A percentile compares a stretch with the other conserved stretches of the same genome.
phyloP scores from a whole-genome alignment of 2,888 invertebrate species.

The Tolmerus cingulatus region DNA sequence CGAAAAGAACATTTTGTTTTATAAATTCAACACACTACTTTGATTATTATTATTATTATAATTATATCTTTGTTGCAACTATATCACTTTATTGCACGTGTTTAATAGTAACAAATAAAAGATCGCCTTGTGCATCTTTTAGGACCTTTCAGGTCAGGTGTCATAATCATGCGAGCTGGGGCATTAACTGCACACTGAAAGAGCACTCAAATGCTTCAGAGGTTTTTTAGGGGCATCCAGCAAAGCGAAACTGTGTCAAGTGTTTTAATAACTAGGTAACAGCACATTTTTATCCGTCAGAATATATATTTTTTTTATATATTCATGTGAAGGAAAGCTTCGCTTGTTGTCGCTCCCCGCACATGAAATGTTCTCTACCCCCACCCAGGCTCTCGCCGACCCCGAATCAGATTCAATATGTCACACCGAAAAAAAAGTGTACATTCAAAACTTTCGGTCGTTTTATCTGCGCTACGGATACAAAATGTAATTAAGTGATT shows the following conservation, averaged over 20 bases:
- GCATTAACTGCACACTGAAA: neutral
- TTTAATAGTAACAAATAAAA: neutral
- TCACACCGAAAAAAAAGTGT: constrained; percentile 4
- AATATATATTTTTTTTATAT: neutral
- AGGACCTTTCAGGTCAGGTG: neutral
- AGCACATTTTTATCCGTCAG: constrained; percentile 18
- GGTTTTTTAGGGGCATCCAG: neutral
- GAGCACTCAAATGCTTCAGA: neutral
- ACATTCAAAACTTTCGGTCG: neutral
- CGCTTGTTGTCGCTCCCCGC: neutral
- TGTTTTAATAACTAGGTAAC: constrained; percentile 42
- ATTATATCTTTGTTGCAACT: neutral
- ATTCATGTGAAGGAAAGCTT: constrained; percentile 7
- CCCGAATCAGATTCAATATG: neutral
- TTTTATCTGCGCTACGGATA: neutral
- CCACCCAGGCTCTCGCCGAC: neutral
- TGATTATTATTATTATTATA: neutral
- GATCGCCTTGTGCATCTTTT: neutral
- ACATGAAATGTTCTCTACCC: neutral
- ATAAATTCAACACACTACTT: neutral
- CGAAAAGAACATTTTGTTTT: neutral
- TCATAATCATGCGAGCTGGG: neutral
- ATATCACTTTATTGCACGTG: neutral
- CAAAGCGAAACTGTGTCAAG: constrained; percentile 36
- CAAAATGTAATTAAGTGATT: neutral